Percentiles rank a stretch among this genome's conserved stretches.
These are phyloP conservation scores for Crocallis elinguaria DNA, from an alignment of 2,888 invertebrate species.

Conservation along the genomic window DNA sequence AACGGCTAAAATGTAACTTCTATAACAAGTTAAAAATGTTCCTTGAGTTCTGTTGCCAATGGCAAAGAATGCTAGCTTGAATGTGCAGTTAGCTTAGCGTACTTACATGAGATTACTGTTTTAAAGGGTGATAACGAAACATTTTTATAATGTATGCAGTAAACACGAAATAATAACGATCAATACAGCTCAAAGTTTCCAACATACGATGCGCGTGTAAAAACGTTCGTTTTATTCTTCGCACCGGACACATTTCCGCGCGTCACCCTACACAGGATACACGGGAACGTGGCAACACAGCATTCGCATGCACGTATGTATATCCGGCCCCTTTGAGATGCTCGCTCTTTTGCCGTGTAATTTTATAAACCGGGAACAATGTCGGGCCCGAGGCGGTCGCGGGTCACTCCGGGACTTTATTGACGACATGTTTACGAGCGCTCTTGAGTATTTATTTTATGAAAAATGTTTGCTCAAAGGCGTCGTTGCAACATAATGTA, in stretches of 20 bases:
- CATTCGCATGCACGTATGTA: constrained; percentile 39
- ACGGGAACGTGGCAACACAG: constrained; percentile 24
- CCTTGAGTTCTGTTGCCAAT: no score
- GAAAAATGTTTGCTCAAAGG: constrained; percentile 42
- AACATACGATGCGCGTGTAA: not conserved
- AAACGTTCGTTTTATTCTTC: constrained; percentile 29
- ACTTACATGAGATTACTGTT: no score
- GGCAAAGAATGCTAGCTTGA: no score
- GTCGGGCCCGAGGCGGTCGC: constrained; percentile 52
- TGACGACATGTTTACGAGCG: constrained; percentile 64
- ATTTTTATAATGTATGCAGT: not conserved
- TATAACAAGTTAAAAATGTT: no score
- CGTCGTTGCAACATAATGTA: constrained; percentile 8
- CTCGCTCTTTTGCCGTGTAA: constrained; percentile 58
- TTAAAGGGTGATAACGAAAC: no score
- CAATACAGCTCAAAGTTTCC: not conserved
- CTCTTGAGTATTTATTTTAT: constrained; percentile 51
- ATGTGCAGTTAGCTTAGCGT: no score
- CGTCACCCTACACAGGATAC: constrained; percentile 30
- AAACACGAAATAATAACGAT: not conserved
- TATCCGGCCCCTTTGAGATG: constrained; percentile 50
- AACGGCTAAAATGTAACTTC: no score
- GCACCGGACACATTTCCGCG: constrained; percentile 36
- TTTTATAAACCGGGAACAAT: constrained; percentile 68
- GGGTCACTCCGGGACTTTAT: constrained; percentile 63